Base-by-base conservation (phyloP, 2,797 vertebrate genomes). In the Chaetophractus vellerosus region DNA sequence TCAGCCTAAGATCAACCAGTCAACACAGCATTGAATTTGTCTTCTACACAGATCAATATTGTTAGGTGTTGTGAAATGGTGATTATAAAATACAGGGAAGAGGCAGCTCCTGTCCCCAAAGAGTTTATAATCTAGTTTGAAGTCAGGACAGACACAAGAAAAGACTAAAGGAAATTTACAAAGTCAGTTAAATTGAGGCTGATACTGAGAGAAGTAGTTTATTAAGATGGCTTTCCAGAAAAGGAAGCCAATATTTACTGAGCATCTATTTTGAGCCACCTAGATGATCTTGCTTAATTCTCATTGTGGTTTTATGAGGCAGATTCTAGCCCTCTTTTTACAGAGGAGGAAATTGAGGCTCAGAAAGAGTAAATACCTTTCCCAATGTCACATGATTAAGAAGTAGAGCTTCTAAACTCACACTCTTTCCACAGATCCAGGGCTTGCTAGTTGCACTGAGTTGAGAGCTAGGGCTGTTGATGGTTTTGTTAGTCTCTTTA, bases 301-400 rank as follows among this genome's bases (percentile, higher is more conserved):
- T 79, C 33, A 6, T 31, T n/a, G 36, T 31, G 14, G 78, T 63
- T 88, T 94, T 90, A 64, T 19, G 81, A 96, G 45, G 68, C 31
- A 64, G 36, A 69, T 86, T 86, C 94, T 75, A 68, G 75, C 75
- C 80, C 41, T 57, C 24, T 81, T 82, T 81, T 95, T 38, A 82
- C 19, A 80, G 90, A 85, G 41, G 76, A 97, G 92, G 72, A 94
- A 95, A 81, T 55, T 45, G 80, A 94, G 83, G 28, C 71, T 75
- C 71, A 61, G 89, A 86, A 80, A 68, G 72, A 94, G 88, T 76
- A 33, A 83, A 59, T 63, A 41, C 14, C 72, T 87, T 92, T 52
- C 23, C 50, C 28, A 48, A 1, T 79, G 71, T 88, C 74, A 55
- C 52, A 55, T 52, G 57, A 41, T 33, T 88, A 88, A 93, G 78